Conservation (phyloP, 2,797 vertebrate species). For the Amazona ochrocephala region DNA sequence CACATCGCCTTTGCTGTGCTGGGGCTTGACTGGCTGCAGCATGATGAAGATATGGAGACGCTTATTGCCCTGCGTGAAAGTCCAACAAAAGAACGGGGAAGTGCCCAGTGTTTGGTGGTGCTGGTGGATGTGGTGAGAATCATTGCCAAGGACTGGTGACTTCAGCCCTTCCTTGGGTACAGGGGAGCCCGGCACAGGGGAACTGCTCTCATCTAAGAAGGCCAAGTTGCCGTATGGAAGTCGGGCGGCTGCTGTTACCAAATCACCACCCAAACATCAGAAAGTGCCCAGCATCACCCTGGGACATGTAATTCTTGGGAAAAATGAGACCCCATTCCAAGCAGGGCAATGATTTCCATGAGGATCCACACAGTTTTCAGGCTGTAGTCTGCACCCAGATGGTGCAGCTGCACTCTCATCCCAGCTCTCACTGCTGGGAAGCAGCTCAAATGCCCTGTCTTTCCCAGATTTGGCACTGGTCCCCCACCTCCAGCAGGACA, state of each 20-base stretch:
- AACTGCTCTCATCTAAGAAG: background rate
- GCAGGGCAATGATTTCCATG: background rate
- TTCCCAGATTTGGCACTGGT: background rate
- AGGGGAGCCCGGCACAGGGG: background rate
- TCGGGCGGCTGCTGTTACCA: background rate
- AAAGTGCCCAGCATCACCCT: background rate
- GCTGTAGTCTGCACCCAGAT: background rate
- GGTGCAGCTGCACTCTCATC: rapidly evolving
- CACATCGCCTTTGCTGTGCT: background rate
- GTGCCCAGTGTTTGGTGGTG: background rate
- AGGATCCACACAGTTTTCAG: background rate
- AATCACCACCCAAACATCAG: background rate
- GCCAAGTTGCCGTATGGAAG: rapidly evolving
- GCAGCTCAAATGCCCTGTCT: background rate
- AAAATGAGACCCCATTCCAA: background rate
- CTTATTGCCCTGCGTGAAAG: background rate
- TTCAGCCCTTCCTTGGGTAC: background rate
- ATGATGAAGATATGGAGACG: no score
- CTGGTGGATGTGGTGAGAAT: background rate
- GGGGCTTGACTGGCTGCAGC: background rate
- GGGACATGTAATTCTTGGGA: background rate
- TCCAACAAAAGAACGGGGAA: background rate
- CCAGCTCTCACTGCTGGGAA: background rate
- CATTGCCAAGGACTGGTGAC: background rate
- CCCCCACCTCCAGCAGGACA: background rate